phyloP scores from a whole-genome alignment of 2,113 vertebrate species.

The Spermophilus dauricus region DNA sequence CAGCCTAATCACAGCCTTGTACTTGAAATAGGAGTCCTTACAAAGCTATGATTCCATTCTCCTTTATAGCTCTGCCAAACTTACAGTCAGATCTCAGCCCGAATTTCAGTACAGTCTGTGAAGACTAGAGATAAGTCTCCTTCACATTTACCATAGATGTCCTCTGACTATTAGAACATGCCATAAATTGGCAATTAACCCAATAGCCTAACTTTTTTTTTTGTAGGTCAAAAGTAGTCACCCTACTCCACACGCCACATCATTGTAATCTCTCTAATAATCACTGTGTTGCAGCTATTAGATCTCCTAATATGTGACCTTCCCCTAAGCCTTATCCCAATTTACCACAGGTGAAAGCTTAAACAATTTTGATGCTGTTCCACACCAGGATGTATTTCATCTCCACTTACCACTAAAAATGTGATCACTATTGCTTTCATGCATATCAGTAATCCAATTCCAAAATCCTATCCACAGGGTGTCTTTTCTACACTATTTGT shows the following conservation, averaged over 20 bases:
- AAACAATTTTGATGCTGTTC: not conserved
- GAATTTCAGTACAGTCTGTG: not conserved
- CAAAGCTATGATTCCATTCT: not conserved
- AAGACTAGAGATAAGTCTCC: not conserved
- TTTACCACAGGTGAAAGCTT: not conserved
- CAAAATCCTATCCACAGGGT: not conserved
- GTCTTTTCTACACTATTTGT: slow-evolving; percentile 12
- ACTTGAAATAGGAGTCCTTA: not conserved
- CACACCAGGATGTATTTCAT: not conserved
- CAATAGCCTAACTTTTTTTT: not conserved
- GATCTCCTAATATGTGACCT: not conserved
- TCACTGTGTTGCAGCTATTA: not conserved
- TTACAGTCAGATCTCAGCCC: not conserved
- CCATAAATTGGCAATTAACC: not conserved
- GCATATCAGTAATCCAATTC: slow-evolving; percentile 11
- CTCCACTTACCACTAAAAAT: not conserved
- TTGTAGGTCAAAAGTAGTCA: not conserved
- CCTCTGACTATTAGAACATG: not conserved
- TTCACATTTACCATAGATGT: not conserved
- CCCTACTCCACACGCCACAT: not conserved
- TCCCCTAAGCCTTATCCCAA: not conserved
- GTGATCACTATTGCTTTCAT: not conserved
- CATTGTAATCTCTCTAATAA: not conserved
- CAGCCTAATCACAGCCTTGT: not conserved
- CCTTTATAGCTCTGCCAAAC: not conserved